A percentile compares a stretch with the other conserved stretches of the same genome.
phyloP scores from a whole-genome alignment of 2,888 invertebrate genomes.

The Carabus problematicus region DNA sequence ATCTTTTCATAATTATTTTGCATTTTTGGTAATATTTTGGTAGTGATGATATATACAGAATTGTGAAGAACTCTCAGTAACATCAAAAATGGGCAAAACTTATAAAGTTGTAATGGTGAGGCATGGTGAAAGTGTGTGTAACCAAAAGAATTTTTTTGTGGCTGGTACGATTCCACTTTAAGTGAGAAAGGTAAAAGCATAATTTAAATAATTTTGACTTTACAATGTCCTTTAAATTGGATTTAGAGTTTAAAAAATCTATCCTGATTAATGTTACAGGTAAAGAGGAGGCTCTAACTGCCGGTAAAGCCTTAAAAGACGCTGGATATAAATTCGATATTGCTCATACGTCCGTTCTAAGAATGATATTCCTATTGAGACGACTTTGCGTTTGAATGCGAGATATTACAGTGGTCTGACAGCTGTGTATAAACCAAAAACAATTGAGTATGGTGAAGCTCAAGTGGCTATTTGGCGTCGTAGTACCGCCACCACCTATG shows the following conservation, averaged over 20 bases:
- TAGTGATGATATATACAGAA: too few relatives aligned
- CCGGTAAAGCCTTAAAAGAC: conserved; percentile 68
- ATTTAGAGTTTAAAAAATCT: neutral
- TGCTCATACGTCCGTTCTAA: conserved; percentile 71
- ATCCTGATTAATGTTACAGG: conserved; percentile 56
- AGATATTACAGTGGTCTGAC: conserved; percentile 73
- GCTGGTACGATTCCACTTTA: conserved; percentile 69
- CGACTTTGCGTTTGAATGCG: conserved; percentile 71
- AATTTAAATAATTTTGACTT: conserved; percentile 44
- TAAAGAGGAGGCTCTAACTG: conserved; percentile 64
- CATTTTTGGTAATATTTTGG: too few relatives aligned
- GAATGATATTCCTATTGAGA: conserved; percentile 62
- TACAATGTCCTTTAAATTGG: conserved; percentile 37
- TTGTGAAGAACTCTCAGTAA: neutral
- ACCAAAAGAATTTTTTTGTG: conserved; percentile 69
- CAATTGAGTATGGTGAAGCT: conserved; percentile 71
- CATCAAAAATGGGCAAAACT: conserved; percentile 55
- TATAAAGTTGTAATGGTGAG: conserved; percentile 70
- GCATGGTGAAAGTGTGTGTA: conserved; percentile 72
- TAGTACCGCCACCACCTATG: conserved; percentile 86
- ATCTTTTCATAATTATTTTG: too few relatives aligned
- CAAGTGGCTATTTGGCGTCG: conserved; percentile 88
- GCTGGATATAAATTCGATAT: conserved; percentile 66
- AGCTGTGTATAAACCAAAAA: conserved; percentile 72
- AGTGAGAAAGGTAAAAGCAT: conserved; percentile 63